Evolutionary conservation across 2,888 invertebrate species (phyloP).

Genomic region (Leucophora obtusa): DNA sequence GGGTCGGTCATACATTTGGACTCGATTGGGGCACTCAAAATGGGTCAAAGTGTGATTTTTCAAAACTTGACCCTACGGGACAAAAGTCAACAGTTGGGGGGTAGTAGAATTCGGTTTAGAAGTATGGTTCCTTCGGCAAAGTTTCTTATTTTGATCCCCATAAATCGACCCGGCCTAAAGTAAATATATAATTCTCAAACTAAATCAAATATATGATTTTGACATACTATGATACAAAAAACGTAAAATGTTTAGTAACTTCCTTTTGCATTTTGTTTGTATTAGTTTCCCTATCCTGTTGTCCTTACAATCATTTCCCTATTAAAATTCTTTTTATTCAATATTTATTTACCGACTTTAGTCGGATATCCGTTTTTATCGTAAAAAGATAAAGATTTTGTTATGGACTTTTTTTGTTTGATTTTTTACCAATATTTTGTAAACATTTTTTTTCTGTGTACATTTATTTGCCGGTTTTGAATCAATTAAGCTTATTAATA

Average conservation of each 20-base stretch:
- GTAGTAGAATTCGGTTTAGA: too few relatives aligned
- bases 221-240: too few relatives aligned
- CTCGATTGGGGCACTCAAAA: too few relatives aligned
- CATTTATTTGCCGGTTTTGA: not conserved
- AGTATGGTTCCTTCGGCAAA: too few relatives aligned
- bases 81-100: too few relatives aligned
- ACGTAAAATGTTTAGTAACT: not conserved
- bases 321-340: not conserved
- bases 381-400: not conserved
- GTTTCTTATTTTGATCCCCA: too few relatives aligned
- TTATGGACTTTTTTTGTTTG: not conserved
- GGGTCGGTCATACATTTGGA: too few relatives aligned
- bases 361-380: not conserved
- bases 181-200: too few relatives aligned
- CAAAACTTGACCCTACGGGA: too few relatives aligned
- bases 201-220: too few relatives aligned
- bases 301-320: not conserved
- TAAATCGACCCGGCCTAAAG: too few relatives aligned
- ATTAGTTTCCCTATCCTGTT: not conserved
- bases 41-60: too few relatives aligned
- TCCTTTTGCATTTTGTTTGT: constrained; percentile 1
- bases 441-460: not conserved
- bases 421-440: not conserved
- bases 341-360: not conserved
- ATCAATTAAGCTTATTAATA: constrained; percentile 6